A percentile compares a stretch with the other conserved stretches of the same genome.
Conservation (phyloP, 2,797 vertebrate species). For the Buceros bicornis region DNA sequence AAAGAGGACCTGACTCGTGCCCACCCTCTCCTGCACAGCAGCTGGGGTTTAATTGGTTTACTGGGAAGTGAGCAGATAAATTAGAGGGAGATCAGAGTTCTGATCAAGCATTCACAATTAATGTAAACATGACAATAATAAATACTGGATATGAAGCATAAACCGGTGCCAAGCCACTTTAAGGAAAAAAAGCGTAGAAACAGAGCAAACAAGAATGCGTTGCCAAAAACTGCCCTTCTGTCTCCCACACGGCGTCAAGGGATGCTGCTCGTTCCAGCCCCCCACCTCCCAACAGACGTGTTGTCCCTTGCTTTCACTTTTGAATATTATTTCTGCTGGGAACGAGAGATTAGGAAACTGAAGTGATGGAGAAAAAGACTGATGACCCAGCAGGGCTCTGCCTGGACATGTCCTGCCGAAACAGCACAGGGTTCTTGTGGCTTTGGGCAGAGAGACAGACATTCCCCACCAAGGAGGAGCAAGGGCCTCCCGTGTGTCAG, state of each 20-base stretch:
- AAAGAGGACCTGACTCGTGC: background rate
- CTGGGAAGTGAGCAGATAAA: background rate
- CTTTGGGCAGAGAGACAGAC: background rate
- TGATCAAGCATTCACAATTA: background rate
- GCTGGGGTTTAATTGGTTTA: background rate
- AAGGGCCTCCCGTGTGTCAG: no score
- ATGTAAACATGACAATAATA: background rate
- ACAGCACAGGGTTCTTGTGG: no score
- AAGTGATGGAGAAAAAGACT: background rate
- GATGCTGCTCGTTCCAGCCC: background rate
- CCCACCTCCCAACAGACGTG: background rate
- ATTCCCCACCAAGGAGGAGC: background rate
- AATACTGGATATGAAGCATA: background rate
- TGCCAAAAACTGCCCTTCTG: background rate
- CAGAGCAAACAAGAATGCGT: background rate
- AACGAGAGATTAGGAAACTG: background rate
- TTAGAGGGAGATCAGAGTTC: background rate
- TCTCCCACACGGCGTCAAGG: background rate
- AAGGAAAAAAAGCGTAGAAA: background rate
- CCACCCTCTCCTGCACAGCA: background rate
- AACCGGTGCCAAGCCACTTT: background rate
- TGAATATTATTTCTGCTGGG: background rate
- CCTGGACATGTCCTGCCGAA: background rate
- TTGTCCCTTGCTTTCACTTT: background rate
- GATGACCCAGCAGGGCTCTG: background rate